Conservation (phyloP, 2,888 invertebrate species). For the Lordiphosa fenestrarum region DNA sequence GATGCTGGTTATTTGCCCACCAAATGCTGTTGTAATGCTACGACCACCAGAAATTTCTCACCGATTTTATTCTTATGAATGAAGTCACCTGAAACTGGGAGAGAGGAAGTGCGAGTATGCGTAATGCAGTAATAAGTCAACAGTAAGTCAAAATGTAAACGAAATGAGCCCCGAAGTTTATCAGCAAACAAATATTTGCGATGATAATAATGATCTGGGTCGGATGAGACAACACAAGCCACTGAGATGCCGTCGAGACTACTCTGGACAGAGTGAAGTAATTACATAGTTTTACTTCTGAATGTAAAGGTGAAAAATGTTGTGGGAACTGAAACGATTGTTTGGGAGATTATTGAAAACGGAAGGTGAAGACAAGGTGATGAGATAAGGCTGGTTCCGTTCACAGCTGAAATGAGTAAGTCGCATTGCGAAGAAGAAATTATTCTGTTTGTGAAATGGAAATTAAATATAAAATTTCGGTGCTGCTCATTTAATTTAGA, state of each 20-base stretch:
- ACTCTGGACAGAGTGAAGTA: no score
- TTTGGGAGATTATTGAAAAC: constrained; percentile 2
- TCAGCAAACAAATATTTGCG: constrained; percentile 55
- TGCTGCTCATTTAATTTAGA: no score
- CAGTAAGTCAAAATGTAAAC: constrained; percentile 34
- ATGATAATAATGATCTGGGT: constrained; percentile 52
- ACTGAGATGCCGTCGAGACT: no score
- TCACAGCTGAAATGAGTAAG: background rate
- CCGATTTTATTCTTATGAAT: constrained; percentile 63
- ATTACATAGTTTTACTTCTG: background rate
- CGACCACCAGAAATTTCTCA: constrained; percentile 39
- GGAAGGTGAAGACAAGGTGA: constrained; percentile 9
- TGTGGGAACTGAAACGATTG: constrained; percentile 8
- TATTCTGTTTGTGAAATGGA: no score
- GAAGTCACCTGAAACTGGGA: constrained; percentile 42
- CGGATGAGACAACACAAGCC: constrained; percentile 15
- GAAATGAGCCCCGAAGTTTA: constrained; percentile 43
- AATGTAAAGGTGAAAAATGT: constrained; percentile 9
- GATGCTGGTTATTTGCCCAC: constrained; percentile 11
- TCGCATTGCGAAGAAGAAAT: no score
- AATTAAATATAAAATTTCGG: no score
- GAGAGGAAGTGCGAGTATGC: constrained; percentile 73
- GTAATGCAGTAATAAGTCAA: constrained; percentile 76
- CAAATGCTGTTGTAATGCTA: constrained; percentile 8
- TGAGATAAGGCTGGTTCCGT: constrained; percentile 11